Evolutionary conservation across 23 tunicate genomes (phyloP).

Genomic region (Trididemnum nubilum): DNA sequence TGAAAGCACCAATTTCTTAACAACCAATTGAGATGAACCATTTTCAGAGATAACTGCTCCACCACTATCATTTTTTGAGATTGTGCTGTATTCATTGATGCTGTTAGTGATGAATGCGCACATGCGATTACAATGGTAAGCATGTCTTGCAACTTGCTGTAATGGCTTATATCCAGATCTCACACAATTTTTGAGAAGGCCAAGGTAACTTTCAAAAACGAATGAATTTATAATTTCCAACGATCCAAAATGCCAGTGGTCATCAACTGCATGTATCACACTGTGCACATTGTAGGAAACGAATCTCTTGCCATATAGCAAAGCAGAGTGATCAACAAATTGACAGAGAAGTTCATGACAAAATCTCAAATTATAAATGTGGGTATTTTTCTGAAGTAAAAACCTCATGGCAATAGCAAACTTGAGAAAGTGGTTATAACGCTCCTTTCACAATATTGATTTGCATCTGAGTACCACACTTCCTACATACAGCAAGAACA

Average conservation of each 20-base stretch:
- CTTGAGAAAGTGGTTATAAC: constrained; percentile 27
- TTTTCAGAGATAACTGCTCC: too few species aligned
- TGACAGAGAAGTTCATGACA: constrained; percentile 23
- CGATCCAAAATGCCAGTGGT: constrained; percentile 14
- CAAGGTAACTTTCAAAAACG: constrained; percentile 37
- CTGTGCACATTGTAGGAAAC: constrained; percentile 32
- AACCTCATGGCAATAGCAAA: constrained; percentile 31
- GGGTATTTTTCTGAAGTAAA: neutral
- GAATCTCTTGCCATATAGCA: constrained; percentile 26
- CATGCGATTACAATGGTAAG: too few species aligned
- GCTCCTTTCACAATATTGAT: neutral
- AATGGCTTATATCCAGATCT: constrained; percentile 28
- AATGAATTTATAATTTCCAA: constrained; percentile 20
- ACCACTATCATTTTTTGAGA: too few species aligned
- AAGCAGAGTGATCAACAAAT: constrained; percentile 23
- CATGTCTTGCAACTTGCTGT: too few species aligned
- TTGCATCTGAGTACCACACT: constrained; percentile 2
- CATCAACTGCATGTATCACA: constrained; percentile 19
- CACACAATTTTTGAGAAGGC: constrained; percentile 32
- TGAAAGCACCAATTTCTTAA: too few species aligned
- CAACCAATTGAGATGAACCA: too few species aligned
- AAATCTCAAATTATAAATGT: neutral
- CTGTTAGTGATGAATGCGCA: too few species aligned
- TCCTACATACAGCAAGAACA: constrained; percentile 44
- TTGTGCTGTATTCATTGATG: too few species aligned